Base-by-base conservation (phyloP, 2,888 invertebrate genomes). In the Hoplodrina blanda region DNA sequence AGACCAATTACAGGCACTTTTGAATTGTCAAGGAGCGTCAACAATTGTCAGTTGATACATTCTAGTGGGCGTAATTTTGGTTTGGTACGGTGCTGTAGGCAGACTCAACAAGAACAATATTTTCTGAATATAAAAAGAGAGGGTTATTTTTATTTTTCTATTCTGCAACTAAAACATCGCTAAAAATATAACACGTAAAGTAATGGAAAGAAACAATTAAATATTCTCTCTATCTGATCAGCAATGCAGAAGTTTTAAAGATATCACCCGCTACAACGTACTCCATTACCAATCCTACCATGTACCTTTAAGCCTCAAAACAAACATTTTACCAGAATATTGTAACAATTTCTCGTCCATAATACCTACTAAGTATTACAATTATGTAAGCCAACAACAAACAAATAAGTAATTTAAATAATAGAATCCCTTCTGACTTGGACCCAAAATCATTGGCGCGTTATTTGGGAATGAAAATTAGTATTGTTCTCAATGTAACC, bases 361-460 rank as follows among this genome's bases (percentile, higher is more conserved):
- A 64, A 62, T 25, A 53, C n/a, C n/a, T n/a, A n/a, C 64, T 46
- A 50, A 67, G 62, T 73, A 17, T 50, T 55, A 73, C 67, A 63
- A 63, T 63, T 59, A 17, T 30, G 50, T 52, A 53, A 61, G 30
- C 30, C 54, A 11, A 56, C 15, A 25, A 13, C 54, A 56, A 66
- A 71, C 57, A 69, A 77, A 70, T 79, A 76, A 69, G 54, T 64
- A 59, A 76, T 80, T 70, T 62, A 65, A 74, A 80, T 74, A 67
- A 61, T 19, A 25, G 55, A 64, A 66, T 60, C 54, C 65, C 49
- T 66, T 61, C 17, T 17, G 46, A 64, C 53, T 62, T 25, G 41
- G 20, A 30, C 52, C 53, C 52, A 8, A 46, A 71, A 13, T 52
- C 67, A 72, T 67, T 56, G 66, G 52, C 53, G 54, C 68, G 71